Conservation (phyloP, 2,888 invertebrate species). For the Watsonalla cultraria region DNA sequence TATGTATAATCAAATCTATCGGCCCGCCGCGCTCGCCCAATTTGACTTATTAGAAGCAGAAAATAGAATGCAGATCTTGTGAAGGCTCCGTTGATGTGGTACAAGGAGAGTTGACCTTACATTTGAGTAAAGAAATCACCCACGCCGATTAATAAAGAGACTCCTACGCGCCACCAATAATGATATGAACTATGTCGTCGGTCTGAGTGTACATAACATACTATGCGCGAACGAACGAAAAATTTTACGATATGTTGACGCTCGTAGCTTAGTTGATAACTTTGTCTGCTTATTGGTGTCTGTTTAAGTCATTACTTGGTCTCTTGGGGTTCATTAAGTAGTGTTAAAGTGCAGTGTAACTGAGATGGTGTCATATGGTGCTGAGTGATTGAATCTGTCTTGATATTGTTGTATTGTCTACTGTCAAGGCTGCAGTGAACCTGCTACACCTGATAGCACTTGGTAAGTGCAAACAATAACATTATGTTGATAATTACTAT, state of each 20-base stretch:
- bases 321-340: not conserved
- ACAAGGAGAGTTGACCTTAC: constrained; percentile 60
- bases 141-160: constrained; percentile 64
- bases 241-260: constrained; percentile 37
- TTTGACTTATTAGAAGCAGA: constrained; percentile 32
- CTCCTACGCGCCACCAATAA: constrained; percentile 60
- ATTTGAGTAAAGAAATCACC: constrained; percentile 59
- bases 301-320: constrained; percentile 9
- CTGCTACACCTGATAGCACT: constrained; percentile 20
- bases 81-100: constrained; percentile 39
- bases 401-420: constrained; percentile 32
- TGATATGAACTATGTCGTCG: constrained; percentile 42
- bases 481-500: constrained; percentile 9
- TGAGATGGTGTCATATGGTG: constrained; percentile 4
- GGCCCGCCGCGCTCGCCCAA: constrained; percentile 33
- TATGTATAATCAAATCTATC: constrained; percentile 17
- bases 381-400: constrained; percentile 10
- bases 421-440: constrained; percentile 44
- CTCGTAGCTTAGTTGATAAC: constrained; percentile 23
- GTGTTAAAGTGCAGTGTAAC: not conserved
- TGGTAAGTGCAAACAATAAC: constrained; percentile 22
- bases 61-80: constrained; percentile 38
- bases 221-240: constrained; percentile 43
- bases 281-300: constrained; percentile 4
- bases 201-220: constrained; percentile 13